Evolutionary conservation across 1,140 invertebrate species (phyloP), one percentile per base, ranked within the genome.

Genomic region (Tribolium madens): DNA sequence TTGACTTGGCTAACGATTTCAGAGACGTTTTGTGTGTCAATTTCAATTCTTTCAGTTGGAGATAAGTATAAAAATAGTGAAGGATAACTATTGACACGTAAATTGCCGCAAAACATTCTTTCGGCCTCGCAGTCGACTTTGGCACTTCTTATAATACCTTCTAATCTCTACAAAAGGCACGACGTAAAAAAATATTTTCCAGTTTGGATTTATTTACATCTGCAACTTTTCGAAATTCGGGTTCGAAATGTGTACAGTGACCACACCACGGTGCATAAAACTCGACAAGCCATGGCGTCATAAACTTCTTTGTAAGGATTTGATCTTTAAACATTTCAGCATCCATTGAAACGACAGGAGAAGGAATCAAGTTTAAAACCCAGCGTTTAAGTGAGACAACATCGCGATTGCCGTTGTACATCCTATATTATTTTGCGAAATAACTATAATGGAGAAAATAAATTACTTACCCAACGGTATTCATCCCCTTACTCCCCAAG

Each of bases 51-150:
- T 53, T 83, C 75, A 57, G 72, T 76, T 10, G 81, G 76, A 1
- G 81, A 79, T 46, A 84, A 64, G 70, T 83, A 86, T 5, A 86
- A 53, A 12, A 83, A 80, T 26, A 95, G 85, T 0, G 92, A 91
- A 9, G 94, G 94, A 86, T 94, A 95, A 13, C 89, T 90, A 48
- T 86, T 85, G 53, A 95, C 91, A 31, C 89, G 87, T 83, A 93
- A 87, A 81, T 90, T 85, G 72, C 88, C 87, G 85, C 94, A 96
- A 15, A 95, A 84, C 47, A 88, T 82, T 87, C 91, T 92, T 78
- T 95, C 92, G 82, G 93, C 92, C 84, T 92, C 92, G 87, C 94
- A 96, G 84, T 96, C 95, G 0, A 95, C 91, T 73, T 93, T 94
- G n/a, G 92, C 94, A 79, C 93, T 89, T 81, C 91, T 88, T 47